Conservation (phyloP, 1,140 invertebrate genomes). For the Chironomus tepperi region DNA sequence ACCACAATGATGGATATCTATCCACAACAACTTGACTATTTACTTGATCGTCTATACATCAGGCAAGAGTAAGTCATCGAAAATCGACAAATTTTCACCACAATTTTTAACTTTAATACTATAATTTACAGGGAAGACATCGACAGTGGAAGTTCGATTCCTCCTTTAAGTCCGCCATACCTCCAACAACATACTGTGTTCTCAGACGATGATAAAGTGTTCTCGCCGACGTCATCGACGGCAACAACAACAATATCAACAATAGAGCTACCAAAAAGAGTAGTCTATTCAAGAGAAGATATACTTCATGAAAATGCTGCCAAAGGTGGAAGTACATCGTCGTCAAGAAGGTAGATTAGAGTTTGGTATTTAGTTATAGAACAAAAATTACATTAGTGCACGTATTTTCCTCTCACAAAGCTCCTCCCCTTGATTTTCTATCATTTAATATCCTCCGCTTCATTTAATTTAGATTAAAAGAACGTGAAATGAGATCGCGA, state of each 20-base stretch:
- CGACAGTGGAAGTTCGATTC: slow-evolving; percentile 4
- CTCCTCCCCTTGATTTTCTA: neutral
- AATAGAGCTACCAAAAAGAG: slow-evolving; percentile 21
- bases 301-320: slow-evolving; percentile 62
- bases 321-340: slow-evolving; percentile 40
- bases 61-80: neutral
- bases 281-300: slow-evolving; percentile 57
- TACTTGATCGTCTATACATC: slow-evolving; percentile 44
- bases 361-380: neutral
- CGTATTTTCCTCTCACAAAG: neutral
- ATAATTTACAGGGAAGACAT: neutral
- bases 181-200: neutral
- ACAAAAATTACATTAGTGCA: neutral
- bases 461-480: slow-evolving; percentile 5
- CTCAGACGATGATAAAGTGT: slow-evolving; percentile 16
- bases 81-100: no score
- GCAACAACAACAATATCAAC: neutral
- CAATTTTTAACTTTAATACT: slow-evolving; percentile 3
- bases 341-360: neutral
- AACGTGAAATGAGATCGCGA: slow-evolving; percentile 22
- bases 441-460: neutral
- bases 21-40: slow-evolving; percentile 64
- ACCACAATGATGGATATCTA: slow-evolving; percentile 72
- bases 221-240: neutral
- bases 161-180: slow-evolving; percentile 9